A percentile compares a stretch with the other conserved stretches of the same genome.
Conservation (phyloP, 2,797 vertebrate species). For the Anniella stebbinsi region DNA sequence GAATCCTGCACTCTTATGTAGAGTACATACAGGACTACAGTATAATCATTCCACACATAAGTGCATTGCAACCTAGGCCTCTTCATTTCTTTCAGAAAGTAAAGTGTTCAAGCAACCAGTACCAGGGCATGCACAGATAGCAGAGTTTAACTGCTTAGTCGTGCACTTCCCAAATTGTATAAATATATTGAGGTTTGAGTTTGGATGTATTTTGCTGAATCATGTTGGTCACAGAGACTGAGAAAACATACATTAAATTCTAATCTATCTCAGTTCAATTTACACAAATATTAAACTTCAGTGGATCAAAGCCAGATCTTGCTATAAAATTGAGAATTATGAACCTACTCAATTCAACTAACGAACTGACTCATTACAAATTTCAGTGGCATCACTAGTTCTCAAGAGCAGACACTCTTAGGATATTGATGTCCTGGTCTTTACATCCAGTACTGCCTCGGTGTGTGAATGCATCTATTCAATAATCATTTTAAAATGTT, state of each 20-base stretch:
- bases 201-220: no score
- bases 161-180: background rate
- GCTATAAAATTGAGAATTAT: slow-evolving; percentile 9
- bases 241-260: background rate
- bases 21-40: background rate
- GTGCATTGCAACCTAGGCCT: background rate
- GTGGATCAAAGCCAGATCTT: background rate
- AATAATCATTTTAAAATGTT: background rate
- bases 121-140: background rate
- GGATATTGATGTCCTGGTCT: background rate
- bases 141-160: background rate
- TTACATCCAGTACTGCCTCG: background rate
- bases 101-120: background rate
- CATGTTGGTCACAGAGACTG: no score
- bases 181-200: no score
- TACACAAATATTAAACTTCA: background rate
- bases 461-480: background rate
- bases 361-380: background rate
- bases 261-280: background rate
- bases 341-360: background rate
- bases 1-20: background rate
- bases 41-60: background rate
- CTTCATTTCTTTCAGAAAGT: background rate
- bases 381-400: background rate
- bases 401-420: background rate